Conservation (phyloP, 1,140 invertebrate species). For the Wasmannia auropunctata region DNA sequence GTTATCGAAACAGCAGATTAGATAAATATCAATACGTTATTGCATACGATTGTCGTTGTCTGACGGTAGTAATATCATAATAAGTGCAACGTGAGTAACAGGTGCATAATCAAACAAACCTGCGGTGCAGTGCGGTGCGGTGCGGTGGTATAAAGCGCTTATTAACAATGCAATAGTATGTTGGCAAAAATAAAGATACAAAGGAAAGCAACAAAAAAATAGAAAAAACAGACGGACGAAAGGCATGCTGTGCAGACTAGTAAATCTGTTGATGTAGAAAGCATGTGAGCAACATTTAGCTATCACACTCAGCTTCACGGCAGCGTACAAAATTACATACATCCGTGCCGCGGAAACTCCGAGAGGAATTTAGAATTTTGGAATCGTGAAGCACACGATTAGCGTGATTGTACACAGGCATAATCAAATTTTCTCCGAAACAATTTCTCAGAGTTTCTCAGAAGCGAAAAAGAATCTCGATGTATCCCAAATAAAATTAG, state of each 20-base stretch:
- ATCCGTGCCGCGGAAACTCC: constrained; percentile 40
- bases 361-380: constrained; percentile 21
- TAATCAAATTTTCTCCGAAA: not conserved
- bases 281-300: constrained; percentile 29
- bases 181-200: not conserved
- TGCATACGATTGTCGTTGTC: not conserved
- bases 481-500: constrained; percentile 29
- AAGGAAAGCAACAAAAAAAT: not conserved
- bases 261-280: not conserved
- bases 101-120: constrained; percentile 1
- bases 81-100: constrained; percentile 15
- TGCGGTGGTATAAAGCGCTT: not conserved
- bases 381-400: no score
- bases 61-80: not conserved
- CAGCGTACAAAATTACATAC: constrained; percentile 35
- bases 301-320: constrained; percentile 24
- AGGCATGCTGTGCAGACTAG: not conserved
- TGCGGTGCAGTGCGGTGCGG: not conserved
- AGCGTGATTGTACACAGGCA: not conserved
- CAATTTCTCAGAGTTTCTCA: constrained; percentile 37
- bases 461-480: constrained; percentile 39
- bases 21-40: not conserved
- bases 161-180: constrained; percentile 1
- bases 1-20: not conserved
- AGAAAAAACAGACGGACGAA: not conserved